Percentiles rank a stretch among this genome's conserved stretches.
Evolutionary conservation across 1,140 invertebrate genomes (phyloP).

Genomic region (Calephelis nemesis): DNA sequence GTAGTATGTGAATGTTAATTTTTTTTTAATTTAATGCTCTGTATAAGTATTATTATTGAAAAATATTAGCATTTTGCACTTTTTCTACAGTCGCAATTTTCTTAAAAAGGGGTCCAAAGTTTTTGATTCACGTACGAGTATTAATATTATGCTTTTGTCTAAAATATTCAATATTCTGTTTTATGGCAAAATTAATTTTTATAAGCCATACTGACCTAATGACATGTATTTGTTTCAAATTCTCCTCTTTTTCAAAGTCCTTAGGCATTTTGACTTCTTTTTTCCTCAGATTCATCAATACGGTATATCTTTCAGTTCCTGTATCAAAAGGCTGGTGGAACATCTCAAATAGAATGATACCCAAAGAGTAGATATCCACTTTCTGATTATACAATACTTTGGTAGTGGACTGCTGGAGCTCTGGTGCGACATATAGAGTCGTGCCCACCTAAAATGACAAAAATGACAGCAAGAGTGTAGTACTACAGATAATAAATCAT

Average conservation of each 20-base stretch:
- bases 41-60: too few relatives aligned
- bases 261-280: slow-evolving; percentile 63
- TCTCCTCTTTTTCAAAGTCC: slow-evolving; percentile 57
- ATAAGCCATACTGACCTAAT: slow-evolving; percentile 53
- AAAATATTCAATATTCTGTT: too few relatives aligned
- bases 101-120: too few relatives aligned
- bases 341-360: slow-evolving; percentile 98
- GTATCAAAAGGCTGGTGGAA: slow-evolving; percentile 90
- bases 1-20: too few relatives aligned
- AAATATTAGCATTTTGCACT: too few relatives aligned
- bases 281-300: slow-evolving; percentile 68
- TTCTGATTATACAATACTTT: slow-evolving; percentile 94
- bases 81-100: too few relatives aligned
- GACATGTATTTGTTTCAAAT: slow-evolving; percentile 69
- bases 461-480: background rate
- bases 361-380: slow-evolving; percentile 94
- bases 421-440: slow-evolving; percentile 95
- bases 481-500: too few relatives aligned
- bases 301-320: slow-evolving; percentile 92
- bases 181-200: background rate
- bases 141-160: too few relatives aligned
- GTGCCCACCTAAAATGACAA: slow-evolving; percentile 87
- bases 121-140: too few relatives aligned
- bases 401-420: slow-evolving; percentile 83
- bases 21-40: too few relatives aligned